Percentiles rank a stretch among this genome's conserved stretches.
Conservation (phyloP, 2,888 invertebrate genomes). For the Plebejus melissa region DNA sequence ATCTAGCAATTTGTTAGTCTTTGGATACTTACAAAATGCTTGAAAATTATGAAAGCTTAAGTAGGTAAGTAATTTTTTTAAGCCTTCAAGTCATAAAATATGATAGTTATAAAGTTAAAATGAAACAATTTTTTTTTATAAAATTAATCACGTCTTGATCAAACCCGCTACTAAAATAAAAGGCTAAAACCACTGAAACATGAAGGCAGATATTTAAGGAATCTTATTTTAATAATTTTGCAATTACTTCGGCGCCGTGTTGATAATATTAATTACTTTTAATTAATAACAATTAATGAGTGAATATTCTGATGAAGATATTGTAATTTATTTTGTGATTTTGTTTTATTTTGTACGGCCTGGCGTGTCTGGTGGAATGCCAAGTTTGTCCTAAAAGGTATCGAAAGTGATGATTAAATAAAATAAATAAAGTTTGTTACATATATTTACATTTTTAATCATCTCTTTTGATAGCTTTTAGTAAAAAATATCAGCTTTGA, state of each 20-base stretch:
- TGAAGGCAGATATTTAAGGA: neutral
- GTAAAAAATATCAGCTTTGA: neutral
- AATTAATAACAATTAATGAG: slow-evolving; percentile 6
- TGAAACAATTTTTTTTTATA: neutral
- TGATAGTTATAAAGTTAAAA: too few species aligned
- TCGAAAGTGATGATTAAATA: too few species aligned
- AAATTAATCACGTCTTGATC: neutral
- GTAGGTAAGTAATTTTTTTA: too few species aligned
- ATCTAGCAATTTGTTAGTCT: too few species aligned
- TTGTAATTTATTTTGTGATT: slow-evolving; percentile 1
- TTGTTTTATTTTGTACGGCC: neutral
- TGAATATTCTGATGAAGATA: neutral
- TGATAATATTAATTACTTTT: neutral
- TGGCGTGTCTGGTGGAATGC: neutral
- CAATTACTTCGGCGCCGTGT: neutral
- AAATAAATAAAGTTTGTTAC: too few species aligned
- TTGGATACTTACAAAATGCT: too few species aligned
- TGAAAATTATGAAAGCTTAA: too few species aligned
- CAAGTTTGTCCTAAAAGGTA: neutral
- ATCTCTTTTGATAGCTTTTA: neutral
- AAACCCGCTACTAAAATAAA: neutral
- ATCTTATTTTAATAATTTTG: neutral
- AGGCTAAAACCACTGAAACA: neutral
- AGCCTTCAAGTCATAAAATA: too few species aligned
- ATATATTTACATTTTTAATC: neutral